Evolutionary conservation across 2,113 vertebrate species (phyloP).

Genomic region (Vulpes lagopus): DNA sequence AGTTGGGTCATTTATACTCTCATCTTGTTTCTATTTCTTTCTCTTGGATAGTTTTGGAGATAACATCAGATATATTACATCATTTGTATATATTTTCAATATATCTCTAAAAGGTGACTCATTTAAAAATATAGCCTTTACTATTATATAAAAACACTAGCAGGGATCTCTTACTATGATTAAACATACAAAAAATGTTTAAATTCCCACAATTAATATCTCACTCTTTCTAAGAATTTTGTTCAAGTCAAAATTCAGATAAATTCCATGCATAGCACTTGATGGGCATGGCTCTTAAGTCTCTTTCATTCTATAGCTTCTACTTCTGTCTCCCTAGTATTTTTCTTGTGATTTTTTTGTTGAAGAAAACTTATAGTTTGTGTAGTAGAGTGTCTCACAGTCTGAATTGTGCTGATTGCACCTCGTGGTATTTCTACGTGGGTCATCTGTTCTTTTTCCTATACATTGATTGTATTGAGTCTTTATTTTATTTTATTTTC

Average conservation of each 20-base stretch:
- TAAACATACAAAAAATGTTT: background rate
- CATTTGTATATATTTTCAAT: background rate
- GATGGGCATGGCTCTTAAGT: background rate
- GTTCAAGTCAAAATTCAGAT: background rate
- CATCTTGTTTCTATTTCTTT: background rate
- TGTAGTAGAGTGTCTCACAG: background rate
- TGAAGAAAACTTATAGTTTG: background rate
- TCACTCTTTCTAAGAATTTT: background rate
- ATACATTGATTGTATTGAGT: background rate
- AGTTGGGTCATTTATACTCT: background rate
- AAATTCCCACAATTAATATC: background rate
- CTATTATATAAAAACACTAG: background rate
- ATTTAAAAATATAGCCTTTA: background rate
- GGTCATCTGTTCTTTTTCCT: background rate
- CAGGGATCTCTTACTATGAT: background rate
- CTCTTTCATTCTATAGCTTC: background rate
- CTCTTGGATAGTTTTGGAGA: background rate
- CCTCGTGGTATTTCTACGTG: background rate
- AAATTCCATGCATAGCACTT: background rate
- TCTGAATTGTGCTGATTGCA: background rate
- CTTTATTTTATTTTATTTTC: background rate
- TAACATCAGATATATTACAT: background rate
- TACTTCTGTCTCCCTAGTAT: background rate
- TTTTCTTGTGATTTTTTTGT: background rate
- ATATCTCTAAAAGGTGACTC: background rate